These are phyloP conservation scores for Pseudeuparius sepicola DNA, from an alignment of 2,888 invertebrate species.

Conservation along the genomic window DNA sequence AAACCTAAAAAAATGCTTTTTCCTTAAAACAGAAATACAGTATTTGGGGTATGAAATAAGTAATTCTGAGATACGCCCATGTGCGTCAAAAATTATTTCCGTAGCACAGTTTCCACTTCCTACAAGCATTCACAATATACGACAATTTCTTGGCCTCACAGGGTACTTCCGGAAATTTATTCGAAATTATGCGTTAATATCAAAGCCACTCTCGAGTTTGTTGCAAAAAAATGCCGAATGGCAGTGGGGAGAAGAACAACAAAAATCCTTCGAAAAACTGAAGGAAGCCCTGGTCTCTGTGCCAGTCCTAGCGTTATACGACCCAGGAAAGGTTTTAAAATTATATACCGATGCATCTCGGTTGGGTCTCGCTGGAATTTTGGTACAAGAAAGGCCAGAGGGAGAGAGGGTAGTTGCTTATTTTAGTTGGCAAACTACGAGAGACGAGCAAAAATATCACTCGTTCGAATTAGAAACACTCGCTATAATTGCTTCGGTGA, in stretches of 20 bases:
- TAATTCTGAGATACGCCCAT: slow-evolving; percentile 16
- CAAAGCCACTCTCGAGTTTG: slow-evolving; percentile 22
- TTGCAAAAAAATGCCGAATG: slow-evolving; percentile 14
- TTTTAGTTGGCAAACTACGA: no score
- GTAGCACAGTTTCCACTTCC: slow-evolving; percentile 24
- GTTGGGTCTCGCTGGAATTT: slow-evolving; percentile 25
- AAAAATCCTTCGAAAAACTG: slow-evolving; percentile 16
- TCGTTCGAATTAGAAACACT: no score
- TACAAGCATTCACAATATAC: slow-evolving; percentile 20
- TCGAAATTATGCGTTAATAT: slow-evolving; percentile 21
- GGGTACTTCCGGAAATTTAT: slow-evolving; percentile 27
- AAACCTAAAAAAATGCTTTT: no score
- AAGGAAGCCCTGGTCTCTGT: slow-evolving; percentile 10
- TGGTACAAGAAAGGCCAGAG: slow-evolving; percentile 27
- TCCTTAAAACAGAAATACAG: slow-evolving; percentile 7
- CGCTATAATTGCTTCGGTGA: no score
- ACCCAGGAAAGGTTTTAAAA: slow-evolving; percentile 23
- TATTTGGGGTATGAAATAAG: slow-evolving; percentile 16
- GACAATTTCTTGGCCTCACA: slow-evolving; percentile 27
- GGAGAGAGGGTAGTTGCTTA: no score
- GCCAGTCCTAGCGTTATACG: slow-evolving; percentile 21
- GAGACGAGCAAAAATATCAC: no score
- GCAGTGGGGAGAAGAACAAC: slow-evolving; percentile 12
- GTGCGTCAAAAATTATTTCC: slow-evolving; percentile 22
- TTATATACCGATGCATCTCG: slow-evolving; percentile 28